A percentile compares a stretch with the other conserved stretches of the same genome.
Conservation (phyloP, 2,113 vertebrate species). For the Myotis brandtii region DNA sequence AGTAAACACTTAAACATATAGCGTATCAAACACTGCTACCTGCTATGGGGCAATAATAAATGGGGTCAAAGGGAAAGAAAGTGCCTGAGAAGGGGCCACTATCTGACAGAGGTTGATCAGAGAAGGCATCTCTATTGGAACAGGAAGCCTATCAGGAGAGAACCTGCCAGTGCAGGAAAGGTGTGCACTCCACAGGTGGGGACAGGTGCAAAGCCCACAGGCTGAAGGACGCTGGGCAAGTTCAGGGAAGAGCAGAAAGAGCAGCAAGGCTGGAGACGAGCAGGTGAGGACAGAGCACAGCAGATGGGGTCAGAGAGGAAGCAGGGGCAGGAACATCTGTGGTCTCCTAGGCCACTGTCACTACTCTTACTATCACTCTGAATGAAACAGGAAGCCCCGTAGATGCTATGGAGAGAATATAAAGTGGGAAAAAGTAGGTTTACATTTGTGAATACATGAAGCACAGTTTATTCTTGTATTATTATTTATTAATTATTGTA, state of each 20-base stretch:
- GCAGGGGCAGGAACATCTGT: neutral
- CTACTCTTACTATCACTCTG: neutral
- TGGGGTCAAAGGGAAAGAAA: neutral
- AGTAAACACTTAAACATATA: neutral
- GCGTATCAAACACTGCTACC: neutral
- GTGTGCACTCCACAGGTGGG: neutral
- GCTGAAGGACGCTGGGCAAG: neutral
- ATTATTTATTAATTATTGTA: neutral
- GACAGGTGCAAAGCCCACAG: neutral
- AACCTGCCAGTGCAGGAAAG: neutral
- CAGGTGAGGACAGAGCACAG: accelerated
- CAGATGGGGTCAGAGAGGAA: neutral
- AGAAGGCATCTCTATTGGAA: neutral
- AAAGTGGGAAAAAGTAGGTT: neutral
- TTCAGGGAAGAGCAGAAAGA: neutral
- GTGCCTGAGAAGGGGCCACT: neutral
- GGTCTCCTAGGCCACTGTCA: neutral
- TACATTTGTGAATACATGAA: neutral
- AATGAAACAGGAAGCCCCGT: neutral
- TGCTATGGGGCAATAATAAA: neutral
- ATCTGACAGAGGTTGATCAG: neutral
- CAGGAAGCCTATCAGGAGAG: neutral
- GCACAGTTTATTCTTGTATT: neutral
- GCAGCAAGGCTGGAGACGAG: neutral
- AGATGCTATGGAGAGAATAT: neutral